Evolutionary conservation across 2,888 invertebrate genomes (phyloP).

Genomic region (Stictocephala bisonia): DNA sequence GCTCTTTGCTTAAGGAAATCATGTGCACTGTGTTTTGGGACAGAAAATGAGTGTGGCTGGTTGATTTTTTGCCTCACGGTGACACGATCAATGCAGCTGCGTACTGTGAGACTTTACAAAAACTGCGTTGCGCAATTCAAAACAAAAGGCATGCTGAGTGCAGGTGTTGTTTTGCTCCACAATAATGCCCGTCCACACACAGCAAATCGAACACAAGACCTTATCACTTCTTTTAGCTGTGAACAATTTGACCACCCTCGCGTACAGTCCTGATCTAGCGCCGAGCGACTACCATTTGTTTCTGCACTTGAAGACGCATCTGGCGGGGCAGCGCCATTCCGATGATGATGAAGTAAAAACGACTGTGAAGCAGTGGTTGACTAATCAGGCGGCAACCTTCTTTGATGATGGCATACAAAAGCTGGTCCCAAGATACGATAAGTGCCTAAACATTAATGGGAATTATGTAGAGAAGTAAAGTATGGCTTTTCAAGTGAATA

Average conservation of each 20-base stretch:
- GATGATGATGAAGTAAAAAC: conserved; percentile 37
- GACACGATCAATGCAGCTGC: conserved; percentile 37
- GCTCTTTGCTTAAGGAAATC: too few species aligned
- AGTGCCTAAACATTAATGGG: conserved; percentile 27
- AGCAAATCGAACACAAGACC: conserved; percentile 5
- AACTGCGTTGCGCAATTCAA: neutral
- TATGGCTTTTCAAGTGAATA: neutral
- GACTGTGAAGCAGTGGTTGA: conserved; percentile 52
- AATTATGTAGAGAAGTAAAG: conserved; percentile 20
- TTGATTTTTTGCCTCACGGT: conserved; percentile 35
- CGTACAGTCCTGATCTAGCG: conserved; percentile 35
- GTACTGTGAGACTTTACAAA: conserved; percentile 31
- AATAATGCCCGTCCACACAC: neutral
- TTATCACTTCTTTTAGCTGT: neutral
- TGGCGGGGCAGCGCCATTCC: conserved; percentile 10
- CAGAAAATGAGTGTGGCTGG: too few species aligned
- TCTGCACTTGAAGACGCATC: conserved; percentile 38
- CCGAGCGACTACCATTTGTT: conserved; percentile 29
- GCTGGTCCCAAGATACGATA: conserved; percentile 47
- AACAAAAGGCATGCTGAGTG: neutral
- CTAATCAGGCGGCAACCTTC: conserved; percentile 47
- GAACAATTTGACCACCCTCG: conserved; percentile 27
- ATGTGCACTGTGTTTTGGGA: conserved; percentile 38
- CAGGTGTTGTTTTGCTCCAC: neutral
- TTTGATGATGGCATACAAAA: conserved; percentile 52